A percentile compares a stretch with the other conserved stretches of the same genome.
These are phyloP conservation scores for Arge pagana DNA, from an alignment of 2,888 invertebrate genomes.

Conservation along the genomic window DNA sequence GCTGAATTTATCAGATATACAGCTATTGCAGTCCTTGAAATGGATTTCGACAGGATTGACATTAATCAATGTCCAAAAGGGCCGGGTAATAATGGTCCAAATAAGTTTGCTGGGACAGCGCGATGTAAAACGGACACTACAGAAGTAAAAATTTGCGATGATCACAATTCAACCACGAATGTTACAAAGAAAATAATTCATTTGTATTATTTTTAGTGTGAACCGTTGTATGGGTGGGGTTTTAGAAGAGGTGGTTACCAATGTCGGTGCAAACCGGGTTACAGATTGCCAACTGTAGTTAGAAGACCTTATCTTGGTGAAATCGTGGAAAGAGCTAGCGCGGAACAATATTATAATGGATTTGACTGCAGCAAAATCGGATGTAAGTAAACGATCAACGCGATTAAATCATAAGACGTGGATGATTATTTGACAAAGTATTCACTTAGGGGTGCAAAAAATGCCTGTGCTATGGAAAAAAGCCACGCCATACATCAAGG, in stretches of 20 bases:
- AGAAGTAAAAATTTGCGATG: constrained; percentile 65
- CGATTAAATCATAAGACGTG: neutral
- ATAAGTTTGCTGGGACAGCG: constrained; percentile 87
- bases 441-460: constrained; percentile 86
- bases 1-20: constrained; percentile 70
- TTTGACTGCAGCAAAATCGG: constrained; percentile 91
- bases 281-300: constrained; percentile 82
- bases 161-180: too few relatives aligned
- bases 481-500: constrained; percentile 71
- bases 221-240: constrained; percentile 95
- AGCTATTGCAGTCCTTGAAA: constrained; percentile 89
- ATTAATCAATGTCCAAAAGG: constrained; percentile 96
- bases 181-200: neutral
- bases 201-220: constrained; percentile 69
- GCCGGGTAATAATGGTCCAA: constrained; percentile 85
- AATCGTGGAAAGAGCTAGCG: constrained; percentile 89
- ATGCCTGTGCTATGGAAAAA: constrained; percentile 82
- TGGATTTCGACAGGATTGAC: constrained; percentile 95
- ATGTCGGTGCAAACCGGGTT: constrained; percentile 89
- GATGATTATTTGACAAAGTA: constrained; percentile 1
- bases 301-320: constrained; percentile 91
- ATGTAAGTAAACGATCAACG: constrained; percentile 68
- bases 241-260: constrained; percentile 95
- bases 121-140: constrained; percentile 90
- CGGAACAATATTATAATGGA: constrained; percentile 89